Evolutionary conservation across 2,888 invertebrate species (phyloP).

Genomic region (Hoplodrina ambigua): DNA sequence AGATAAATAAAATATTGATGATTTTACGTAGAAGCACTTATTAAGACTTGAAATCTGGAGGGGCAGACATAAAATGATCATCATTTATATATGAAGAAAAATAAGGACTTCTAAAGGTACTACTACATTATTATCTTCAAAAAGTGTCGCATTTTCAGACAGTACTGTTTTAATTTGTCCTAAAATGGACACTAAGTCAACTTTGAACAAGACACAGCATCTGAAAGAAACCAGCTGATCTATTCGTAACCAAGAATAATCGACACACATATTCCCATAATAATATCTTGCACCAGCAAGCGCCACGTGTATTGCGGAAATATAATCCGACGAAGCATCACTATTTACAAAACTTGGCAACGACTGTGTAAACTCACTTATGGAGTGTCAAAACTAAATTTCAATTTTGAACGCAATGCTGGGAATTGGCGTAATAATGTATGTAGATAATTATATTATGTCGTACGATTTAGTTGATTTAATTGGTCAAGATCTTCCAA

Average conservation of each 20-base stretch:
- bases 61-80: no score
- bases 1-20: neutral
- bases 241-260: constrained; percentile 24
- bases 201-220: neutral
- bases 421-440: constrained; percentile 30
- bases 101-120: no score
- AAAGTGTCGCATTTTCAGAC: neutral
- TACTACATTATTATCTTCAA: no score
- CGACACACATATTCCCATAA: constrained; percentile 14
- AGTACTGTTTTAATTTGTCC: no score
- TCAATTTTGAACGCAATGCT: constrained; percentile 14
- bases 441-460: constrained; percentile 29
- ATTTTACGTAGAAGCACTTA: neutral
- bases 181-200: neutral
- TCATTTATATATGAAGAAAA: no score
- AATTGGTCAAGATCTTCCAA: neutral
- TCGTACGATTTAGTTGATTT: neutral
- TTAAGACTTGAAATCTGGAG: no score
- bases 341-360: constrained; percentile 53
- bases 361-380: constrained; percentile 57
- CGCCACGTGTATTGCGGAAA: constrained; percentile 48
- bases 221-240: constrained; percentile 6
- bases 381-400: constrained; percentile 55
- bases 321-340: constrained; percentile 35
- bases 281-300: constrained; percentile 25